Conservation (phyloP, 2,888 invertebrate species). For the Lochmaea capreae region DNA sequence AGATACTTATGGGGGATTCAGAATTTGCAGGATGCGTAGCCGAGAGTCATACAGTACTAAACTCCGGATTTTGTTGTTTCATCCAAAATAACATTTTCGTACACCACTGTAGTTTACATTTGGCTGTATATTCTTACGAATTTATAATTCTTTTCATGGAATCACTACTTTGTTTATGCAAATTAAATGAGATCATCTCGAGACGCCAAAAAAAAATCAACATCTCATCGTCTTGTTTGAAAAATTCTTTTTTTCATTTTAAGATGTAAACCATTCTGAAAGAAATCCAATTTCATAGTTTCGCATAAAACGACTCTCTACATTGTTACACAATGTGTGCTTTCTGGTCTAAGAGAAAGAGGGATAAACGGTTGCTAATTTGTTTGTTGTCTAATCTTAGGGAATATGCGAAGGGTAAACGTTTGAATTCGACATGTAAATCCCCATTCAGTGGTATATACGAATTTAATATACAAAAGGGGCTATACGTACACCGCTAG, state of each 20-base stretch:
- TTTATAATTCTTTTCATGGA: too few relatives aligned
- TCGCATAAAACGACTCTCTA: not conserved
- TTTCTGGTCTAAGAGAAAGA: constrained; percentile 1
- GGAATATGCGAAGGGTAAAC: constrained; percentile 41
- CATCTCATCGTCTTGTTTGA: not conserved
- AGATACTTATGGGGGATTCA: too few relatives aligned
- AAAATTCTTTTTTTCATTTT: not conserved
- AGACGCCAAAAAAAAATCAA: not conserved
- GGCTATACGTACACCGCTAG: not conserved
- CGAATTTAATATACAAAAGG: not conserved
- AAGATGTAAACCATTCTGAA: not conserved
- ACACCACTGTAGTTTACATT: too few relatives aligned
- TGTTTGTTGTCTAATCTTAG: constrained; percentile 43
- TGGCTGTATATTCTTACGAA: too few relatives aligned
- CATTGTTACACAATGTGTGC: constrained; percentile 1
- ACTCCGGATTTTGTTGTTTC: too few relatives aligned
- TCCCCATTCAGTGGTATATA: constrained; percentile 24
- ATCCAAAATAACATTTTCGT: too few relatives aligned
- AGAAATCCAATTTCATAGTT: not conserved
- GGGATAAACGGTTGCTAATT: constrained; percentile 37
- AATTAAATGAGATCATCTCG: too few relatives aligned
- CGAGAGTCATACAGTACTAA: too few relatives aligned
- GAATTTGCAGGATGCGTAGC: too few relatives aligned
- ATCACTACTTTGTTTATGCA: too few relatives aligned
- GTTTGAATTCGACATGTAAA: constrained; percentile 47